Percentiles rank a stretch among this genome's conserved stretches.
Conservation (phyloP, 1,140 invertebrate genomes). For the Drosophila albomicans region DNA sequence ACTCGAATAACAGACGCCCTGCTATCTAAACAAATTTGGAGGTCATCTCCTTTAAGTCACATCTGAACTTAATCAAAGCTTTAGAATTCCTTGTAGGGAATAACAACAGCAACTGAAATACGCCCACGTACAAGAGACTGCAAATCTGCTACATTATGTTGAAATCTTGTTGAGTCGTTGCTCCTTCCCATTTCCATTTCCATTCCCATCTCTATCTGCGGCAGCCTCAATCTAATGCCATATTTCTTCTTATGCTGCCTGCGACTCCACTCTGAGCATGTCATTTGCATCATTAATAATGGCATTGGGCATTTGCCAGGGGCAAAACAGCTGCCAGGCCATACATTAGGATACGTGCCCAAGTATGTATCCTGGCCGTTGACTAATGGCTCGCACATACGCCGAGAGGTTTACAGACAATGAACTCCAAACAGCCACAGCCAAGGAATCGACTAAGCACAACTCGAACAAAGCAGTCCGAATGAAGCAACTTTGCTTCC, state of each 20-base stretch:
- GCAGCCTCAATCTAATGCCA: conserved; percentile 15
- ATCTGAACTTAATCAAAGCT: background rate
- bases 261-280: conserved; percentile 39
- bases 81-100: background rate
- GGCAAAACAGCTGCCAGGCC: conserved; percentile 18
- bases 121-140: background rate
- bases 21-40: background rate
- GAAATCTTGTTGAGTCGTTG: conserved; percentile 21
- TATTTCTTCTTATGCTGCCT: conserved; percentile 39
- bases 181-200: background rate
- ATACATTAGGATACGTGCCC: conserved; percentile 56
- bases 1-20: conserved; percentile 6
- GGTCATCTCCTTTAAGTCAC: background rate
- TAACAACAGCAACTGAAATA: conserved; percentile 6
- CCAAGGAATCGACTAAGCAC: conserved; percentile 14
- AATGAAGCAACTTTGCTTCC: conserved; percentile 30
- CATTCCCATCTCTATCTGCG: conserved; percentile 45
- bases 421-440: conserved; percentile 40
- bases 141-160: conserved; percentile 38
- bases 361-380: conserved; percentile 43
- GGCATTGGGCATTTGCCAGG: conserved; percentile 37
- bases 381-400: conserved; percentile 64
- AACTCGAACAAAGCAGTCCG: conserved; percentile 12
- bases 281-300: conserved; percentile 79
- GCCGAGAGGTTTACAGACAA: conserved; percentile 59